These are phyloP conservation scores for Mirza zaza DNA, from an alignment of 2,113 vertebrate genomes.

Conservation along the genomic window DNA sequence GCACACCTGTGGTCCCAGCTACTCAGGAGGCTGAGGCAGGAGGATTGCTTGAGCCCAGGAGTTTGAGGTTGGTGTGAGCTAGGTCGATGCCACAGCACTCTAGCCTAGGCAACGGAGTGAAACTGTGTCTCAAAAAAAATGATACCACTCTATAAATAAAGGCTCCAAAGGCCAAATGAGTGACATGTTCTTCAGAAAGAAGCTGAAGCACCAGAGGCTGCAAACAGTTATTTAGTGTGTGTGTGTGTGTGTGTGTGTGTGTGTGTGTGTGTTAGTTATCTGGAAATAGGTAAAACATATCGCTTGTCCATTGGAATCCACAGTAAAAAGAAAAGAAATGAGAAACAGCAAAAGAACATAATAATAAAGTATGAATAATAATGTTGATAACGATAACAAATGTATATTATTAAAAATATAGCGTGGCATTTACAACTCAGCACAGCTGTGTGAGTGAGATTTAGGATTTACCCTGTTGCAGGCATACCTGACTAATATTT, in stretches of 20 bases:
- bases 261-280: background rate
- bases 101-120: too few relatives aligned
- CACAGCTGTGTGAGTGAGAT: background rate
- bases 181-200: background rate
- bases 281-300: background rate
- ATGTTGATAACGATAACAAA: background rate
- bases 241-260: background rate
- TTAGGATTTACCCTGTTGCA: background rate
- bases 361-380: background rate
- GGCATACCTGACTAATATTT: background rate
- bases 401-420: background rate
- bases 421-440: background rate
- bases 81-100: too few relatives aligned
- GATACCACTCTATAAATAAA: background rate
- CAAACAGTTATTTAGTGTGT: background rate
- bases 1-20: too few relatives aligned
- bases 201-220: background rate
- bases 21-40: too few relatives aligned
- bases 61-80: too few relatives aligned
- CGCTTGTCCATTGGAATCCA: background rate
- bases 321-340: background rate
- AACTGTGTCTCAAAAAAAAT: background rate
- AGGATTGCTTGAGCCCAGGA: too few relatives aligned
- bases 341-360: background rate
- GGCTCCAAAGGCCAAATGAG: background rate